These are phyloP conservation scores for Argyrosomus japonicus DNA, from an alignment of 2,113 vertebrate species.

Conservation along the genomic window DNA sequence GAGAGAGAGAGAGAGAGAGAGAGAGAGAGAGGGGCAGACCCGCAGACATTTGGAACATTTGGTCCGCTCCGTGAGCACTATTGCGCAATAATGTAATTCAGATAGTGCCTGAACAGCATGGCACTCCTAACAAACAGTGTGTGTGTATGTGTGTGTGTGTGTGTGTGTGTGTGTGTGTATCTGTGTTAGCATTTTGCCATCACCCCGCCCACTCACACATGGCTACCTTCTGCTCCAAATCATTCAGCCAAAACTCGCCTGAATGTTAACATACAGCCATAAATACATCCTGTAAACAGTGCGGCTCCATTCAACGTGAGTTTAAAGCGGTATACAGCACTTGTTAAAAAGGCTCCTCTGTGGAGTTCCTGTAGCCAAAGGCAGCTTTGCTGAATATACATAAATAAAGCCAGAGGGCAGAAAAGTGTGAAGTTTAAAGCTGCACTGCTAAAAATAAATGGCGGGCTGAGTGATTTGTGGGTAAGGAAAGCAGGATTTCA, in stretches of 20 bases:
- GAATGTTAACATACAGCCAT: constrained; percentile 16
- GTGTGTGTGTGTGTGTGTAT: constrained; percentile 3
- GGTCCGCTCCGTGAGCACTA: constrained; percentile 29
- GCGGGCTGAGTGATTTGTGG: neutral
- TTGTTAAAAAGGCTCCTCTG: neutral
- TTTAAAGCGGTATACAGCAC: neutral
- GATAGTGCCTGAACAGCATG: constrained; percentile 44
- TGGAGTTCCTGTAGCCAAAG: neutral
- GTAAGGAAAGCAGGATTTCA: neutral
- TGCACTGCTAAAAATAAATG: neutral
- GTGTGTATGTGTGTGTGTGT: neutral
- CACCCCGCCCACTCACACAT: constrained; percentile 64
- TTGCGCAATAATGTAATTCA: constrained; percentile 42
- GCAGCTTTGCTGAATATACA: neutral
- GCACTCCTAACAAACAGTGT: constrained; percentile 38
- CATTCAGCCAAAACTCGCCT: constrained; percentile 39
- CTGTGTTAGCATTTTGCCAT: constrained; percentile 34
- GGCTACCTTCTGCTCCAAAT: constrained; percentile 66
- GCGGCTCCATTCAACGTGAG: neutral
- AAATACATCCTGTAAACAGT: constrained; percentile 33
- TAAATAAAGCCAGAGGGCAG: neutral
- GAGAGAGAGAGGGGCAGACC: neutral
- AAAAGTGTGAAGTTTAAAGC: neutral
- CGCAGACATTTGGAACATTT: constrained; percentile 47
- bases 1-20: constrained; percentile 8